Evolutionary conservation across 37 sponge, comb jelly and placozoan species (phyloP), one percentile per base, ranked within the genome.

Genomic region (Aplysina aerophoba): DNA sequence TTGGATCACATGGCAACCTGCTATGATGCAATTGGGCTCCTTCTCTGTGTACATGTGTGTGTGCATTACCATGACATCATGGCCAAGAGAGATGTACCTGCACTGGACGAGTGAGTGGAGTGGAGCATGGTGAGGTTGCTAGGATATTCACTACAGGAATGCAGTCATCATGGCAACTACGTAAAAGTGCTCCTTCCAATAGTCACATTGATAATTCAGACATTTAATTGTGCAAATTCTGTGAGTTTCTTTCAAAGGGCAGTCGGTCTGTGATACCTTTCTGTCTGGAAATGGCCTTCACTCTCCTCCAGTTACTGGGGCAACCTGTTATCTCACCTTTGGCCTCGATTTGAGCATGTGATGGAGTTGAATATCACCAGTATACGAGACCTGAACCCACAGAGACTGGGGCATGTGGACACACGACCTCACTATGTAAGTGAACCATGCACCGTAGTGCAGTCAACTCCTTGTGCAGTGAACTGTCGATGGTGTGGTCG

Each of bases 351-450:
- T 81, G 54, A 78, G 41, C 81, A 78, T 58, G 86, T 99, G 25
- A 59, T 99, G 59, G 92, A 93, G 36, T 74, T 96, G 30, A 99
- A 94, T 66, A 85, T 94, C 15, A 81, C 86, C 85, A 99, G 99
- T 73, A 86, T 99, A 56, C 73, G 89, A 53, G 92, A 93, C 53
- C 86, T 91, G 4, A 91, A 99, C 80, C 94, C 99, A 11, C 81
- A 77, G 44, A 88, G 65, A 74, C 91, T 99, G 53, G 87, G 94
- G 19, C 87, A 91, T 75, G 88, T 99, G 64, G 99, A 99, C 85
- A 93, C 92, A 44, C 87, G 96, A 66, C 99, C 99, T 19, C 99
- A 99, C 84, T 99, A 97, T 72, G 95, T 96, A 59, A 85, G 89
- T 66, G n/a, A 54, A 62, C 20, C n/a, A 30, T 19, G 62, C 50